A percentile compares a stretch with the other conserved stretches of the same genome.
These are phyloP conservation scores for Drosophila meridionalis DNA, from an alignment of 2,888 invertebrate genomes.

Conservation along the genomic window DNA sequence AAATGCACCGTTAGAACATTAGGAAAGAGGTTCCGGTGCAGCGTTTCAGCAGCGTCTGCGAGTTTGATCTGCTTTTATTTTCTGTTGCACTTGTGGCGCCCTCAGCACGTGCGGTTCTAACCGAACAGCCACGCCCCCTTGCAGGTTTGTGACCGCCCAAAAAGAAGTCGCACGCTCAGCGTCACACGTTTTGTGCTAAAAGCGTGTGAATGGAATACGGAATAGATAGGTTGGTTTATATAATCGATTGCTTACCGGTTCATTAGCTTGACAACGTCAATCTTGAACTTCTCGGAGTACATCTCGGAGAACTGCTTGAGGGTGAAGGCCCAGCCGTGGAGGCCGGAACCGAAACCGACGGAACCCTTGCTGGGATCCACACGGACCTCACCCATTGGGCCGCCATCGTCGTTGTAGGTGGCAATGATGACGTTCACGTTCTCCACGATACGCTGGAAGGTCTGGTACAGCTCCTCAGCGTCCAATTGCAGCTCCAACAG, in stretches of 20 bases:
- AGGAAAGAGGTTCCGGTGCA: constrained; percentile 92
- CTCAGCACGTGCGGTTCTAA: constrained; percentile 69
- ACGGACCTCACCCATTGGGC: constrained; percentile 99
- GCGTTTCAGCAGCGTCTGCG: constrained; percentile 87
- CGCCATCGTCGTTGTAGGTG: constrained; percentile 98
- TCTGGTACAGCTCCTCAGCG: constrained; percentile 98
- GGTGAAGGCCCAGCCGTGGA: constrained; percentile 99
- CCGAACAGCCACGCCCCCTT: constrained; percentile 14
- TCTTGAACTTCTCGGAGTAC: constrained; percentile 99
- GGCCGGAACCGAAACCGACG: constrained; percentile 99
- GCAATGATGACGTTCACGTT: constrained; percentile 99
- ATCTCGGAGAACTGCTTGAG: constrained; percentile 99
- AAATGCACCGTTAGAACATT: constrained; percentile 89
- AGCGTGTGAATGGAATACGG: constrained; percentile 52
- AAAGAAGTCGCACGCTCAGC: constrained; percentile 68
- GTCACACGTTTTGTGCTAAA: constrained; percentile 85
- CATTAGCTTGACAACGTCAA: constrained; percentile 98
- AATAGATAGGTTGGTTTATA: no score
- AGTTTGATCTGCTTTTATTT: constrained; percentile 88
- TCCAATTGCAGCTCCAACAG: constrained; percentile 98
- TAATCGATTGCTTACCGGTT: constrained; percentile 87
- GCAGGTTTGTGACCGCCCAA: constrained; percentile 17
- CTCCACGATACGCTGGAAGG: constrained; percentile 99
- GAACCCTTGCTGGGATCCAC: constrained; percentile 99
- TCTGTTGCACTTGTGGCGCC: constrained; percentile 87